Conservation (phyloP, 2,113 vertebrate species). For the Hippopotamus amphibius region DNA sequence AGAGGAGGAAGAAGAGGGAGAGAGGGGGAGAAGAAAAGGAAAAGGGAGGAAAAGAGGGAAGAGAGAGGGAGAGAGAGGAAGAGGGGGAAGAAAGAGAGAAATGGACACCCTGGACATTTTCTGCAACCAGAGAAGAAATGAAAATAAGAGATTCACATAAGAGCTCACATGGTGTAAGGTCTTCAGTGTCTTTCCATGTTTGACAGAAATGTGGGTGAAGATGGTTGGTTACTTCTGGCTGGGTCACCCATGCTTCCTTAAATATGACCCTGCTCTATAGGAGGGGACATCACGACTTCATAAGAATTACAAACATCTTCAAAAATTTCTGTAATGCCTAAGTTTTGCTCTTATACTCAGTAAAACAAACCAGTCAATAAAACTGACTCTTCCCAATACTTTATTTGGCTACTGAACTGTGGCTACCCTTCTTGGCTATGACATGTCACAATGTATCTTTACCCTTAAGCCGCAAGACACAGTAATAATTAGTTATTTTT, state of each 20-base stretch:
- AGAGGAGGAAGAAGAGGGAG: background rate
- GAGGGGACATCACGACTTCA: background rate
- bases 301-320: background rate
- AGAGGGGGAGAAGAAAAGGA: accelerated
- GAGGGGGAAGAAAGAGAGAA: background rate
- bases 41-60: background rate
- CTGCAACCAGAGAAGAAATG: background rate
- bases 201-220: background rate
- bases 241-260: background rate
- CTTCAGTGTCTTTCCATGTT: background rate
- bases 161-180: background rate
- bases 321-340: background rate
- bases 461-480: background rate
- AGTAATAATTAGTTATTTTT: background rate
- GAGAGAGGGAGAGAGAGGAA: too few species aligned
- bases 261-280: background rate
- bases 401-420: background rate
- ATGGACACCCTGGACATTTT: background rate
- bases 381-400: background rate
- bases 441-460: background rate
- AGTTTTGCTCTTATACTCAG: background rate
- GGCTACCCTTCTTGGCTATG: background rate
- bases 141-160: background rate
- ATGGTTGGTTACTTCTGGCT: background rate
- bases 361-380: background rate